These are phyloP conservation scores for Protaetia brevitarsis DNA, from an alignment of 1,140 invertebrate species.

Conservation along the genomic window DNA sequence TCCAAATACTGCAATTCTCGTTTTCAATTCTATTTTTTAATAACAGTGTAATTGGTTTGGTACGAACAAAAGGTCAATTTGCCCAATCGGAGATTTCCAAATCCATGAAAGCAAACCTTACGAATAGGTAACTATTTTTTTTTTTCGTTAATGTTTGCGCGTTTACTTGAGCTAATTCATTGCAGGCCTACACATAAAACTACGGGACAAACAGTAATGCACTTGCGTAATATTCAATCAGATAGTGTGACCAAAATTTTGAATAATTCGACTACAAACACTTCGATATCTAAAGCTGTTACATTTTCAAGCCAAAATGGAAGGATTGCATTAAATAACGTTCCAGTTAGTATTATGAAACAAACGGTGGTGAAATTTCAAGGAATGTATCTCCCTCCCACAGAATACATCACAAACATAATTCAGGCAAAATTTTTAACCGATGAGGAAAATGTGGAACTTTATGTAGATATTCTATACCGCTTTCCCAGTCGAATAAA, in stretches of 20 bases:
- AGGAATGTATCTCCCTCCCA: slow-evolving; percentile 16
- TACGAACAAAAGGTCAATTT: slow-evolving; percentile 15
- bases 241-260: slow-evolving; percentile 80
- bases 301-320: slow-evolving; percentile 15
- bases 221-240: slow-evolving; percentile 56
- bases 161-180: too few relatives aligned
- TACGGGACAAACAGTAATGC: neutral
- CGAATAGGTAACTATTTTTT: neutral
- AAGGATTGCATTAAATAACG: slow-evolving; percentile 5
- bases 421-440: slow-evolving; percentile 10
- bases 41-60: neutral
- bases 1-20: slow-evolving; percentile 43
- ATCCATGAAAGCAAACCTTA: slow-evolving; percentile 2
- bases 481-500: neutral
- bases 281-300: neutral
- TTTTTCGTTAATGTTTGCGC: too few relatives aligned
- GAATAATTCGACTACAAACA: slow-evolving; percentile 55
- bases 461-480: slow-evolving; percentile 7
- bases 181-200: neutral
- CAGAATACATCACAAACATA: neutral
- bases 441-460: slow-evolving; percentile 9
- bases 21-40: slow-evolving; percentile 47
- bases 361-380: slow-evolving; percentile 13
- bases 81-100: slow-evolving; percentile 5
- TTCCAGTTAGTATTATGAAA: slow-evolving; percentile 8